Percentiles rank a stretch among this genome's conserved stretches.
Conservation (phyloP, 1,140 invertebrate genomes). For the Ceratina calcarata region DNA sequence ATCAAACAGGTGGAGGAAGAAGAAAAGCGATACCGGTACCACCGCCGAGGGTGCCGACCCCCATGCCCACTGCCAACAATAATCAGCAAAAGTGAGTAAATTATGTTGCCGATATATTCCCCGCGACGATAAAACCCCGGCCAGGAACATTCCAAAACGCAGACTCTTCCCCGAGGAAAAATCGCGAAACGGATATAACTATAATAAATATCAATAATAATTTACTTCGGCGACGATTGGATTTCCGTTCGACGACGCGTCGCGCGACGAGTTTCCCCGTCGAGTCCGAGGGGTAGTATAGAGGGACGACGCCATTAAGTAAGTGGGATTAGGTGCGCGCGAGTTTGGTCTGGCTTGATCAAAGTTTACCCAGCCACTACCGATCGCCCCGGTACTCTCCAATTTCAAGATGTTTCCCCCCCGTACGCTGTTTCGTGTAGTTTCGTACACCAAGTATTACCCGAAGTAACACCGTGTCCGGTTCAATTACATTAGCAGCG, state of each 20-base stretch:
- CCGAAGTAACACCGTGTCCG: not conserved
- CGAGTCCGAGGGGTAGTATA: conserved; percentile 28
- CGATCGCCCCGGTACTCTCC: conserved; percentile 25
- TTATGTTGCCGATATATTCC: not conserved
- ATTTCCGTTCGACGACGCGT: conserved; percentile 2
- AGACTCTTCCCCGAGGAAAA: no score
- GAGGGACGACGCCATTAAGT: conserved; percentile 50
- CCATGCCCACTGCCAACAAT: conserved; percentile 76
- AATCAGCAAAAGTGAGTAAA: conserved; percentile 74
- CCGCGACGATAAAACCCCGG: not conserved
- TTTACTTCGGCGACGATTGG: no score
- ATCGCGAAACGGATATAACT: not conserved
- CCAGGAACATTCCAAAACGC: no score
- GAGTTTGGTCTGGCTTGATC: conserved; percentile 64
- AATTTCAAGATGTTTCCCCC: conserved; percentile 31
- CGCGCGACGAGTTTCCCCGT: conserved; percentile 44
- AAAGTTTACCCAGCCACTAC: conserved; percentile 50
- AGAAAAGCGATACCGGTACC: conserved; percentile 78
- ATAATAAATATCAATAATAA: no score
- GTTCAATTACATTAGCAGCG: conserved; percentile 40
- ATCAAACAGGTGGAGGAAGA: conserved; percentile 73
- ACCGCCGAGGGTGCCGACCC: conserved; percentile 77
- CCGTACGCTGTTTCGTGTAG: conserved; percentile 13
- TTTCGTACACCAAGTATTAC: not conserved
- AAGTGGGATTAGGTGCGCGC: conserved; percentile 54